A percentile compares a stretch with the other conserved stretches of the same genome.
phyloP scores from a whole-genome alignment of 2,888 invertebrate species.

The Cheilosia scutellata region DNA sequence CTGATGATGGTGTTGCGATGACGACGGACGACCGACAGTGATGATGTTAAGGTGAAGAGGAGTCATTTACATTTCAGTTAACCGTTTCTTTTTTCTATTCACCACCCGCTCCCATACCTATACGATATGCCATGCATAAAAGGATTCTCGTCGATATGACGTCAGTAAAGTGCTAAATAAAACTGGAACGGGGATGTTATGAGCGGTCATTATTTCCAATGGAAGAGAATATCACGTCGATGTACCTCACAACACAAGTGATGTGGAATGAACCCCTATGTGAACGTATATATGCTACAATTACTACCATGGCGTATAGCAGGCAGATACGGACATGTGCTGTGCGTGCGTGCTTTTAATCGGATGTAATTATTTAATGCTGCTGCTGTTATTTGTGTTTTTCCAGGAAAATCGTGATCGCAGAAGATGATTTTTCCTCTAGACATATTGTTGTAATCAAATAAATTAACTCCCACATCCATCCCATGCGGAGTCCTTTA shows the following conservation, averaged over 20 bases:
- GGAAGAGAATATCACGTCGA: conserved; percentile 39
- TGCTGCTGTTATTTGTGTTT: conserved; percentile 24
- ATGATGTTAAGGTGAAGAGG: conserved; percentile 32
- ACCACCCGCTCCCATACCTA: conserved; percentile 19
- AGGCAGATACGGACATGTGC: conserved; percentile 27
- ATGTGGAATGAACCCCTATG: conserved; percentile 21
- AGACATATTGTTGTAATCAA: conserved; percentile 51
- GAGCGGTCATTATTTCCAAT: neutral
- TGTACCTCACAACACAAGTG: conserved; percentile 4
- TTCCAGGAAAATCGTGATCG: conserved; percentile 24
- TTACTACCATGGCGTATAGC: neutral
- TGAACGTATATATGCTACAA: conserved; percentile 3
- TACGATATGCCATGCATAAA: conserved; percentile 16
- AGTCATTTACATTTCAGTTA: conserved; percentile 38
- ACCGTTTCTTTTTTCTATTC: conserved; percentile 32
- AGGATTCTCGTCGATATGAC: conserved; percentile 27
- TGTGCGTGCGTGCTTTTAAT: conserved; percentile 50
- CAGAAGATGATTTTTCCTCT: conserved; percentile 29
- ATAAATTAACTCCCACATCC: conserved; percentile 46
- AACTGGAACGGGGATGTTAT: conserved; percentile 31
- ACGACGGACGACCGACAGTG: conserved; percentile 33
- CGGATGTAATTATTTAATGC: conserved; percentile 51
- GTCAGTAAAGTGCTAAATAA: conserved; percentile 53
- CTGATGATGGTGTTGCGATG: conserved; percentile 35
- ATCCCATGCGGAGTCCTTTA: conserved; percentile 16